A percentile compares a stretch with the other conserved stretches of the same genome.
Evolutionary conservation across 1,140 invertebrate species (phyloP).

Genomic region (Lepidurus couesii): DNA sequence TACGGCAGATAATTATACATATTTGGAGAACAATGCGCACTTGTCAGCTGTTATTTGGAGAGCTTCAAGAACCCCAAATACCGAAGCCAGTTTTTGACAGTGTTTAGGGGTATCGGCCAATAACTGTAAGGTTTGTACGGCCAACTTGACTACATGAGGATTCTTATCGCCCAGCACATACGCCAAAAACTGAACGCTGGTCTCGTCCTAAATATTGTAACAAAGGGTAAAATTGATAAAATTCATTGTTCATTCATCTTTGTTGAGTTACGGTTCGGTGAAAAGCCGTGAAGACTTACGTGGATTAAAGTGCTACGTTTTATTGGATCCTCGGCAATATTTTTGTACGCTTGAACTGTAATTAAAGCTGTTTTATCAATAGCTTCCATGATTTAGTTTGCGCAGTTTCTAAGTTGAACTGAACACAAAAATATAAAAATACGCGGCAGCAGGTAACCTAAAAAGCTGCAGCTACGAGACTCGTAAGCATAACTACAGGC

Average conservation of each 20-base stretch:
- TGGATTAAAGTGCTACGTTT: slow-evolving; percentile 37
- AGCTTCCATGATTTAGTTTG: slow-evolving; percentile 25
- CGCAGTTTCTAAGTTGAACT: neutral
- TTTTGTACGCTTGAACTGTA: slow-evolving; percentile 38
- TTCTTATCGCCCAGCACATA: slow-evolving; percentile 39
- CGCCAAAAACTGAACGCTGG: slow-evolving; percentile 39
- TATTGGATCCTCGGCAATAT: slow-evolving; percentile 36
- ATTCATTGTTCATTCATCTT: neutral
- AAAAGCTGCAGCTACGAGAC: neutral
- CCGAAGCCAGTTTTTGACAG: slow-evolving; percentile 36
- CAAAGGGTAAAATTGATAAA: neutral
- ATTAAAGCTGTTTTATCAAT: slow-evolving; percentile 36
- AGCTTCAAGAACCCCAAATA: slow-evolving; percentile 39
- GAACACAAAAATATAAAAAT: neutral
- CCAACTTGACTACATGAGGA: slow-evolving; percentile 34
- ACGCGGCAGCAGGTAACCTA: neutral
- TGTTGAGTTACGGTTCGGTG: neutral
- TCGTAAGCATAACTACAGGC: neutral
- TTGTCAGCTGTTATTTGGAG: slow-evolving; percentile 38
- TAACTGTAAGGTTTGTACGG: slow-evolving; percentile 37
- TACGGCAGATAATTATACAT: neutral
- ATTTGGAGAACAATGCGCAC: slow-evolving; percentile 22
- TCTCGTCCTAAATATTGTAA: slow-evolving; percentile 36
- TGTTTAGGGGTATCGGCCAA: slow-evolving; percentile 37
- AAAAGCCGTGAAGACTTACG: slow-evolving; percentile 30